These are phyloP conservation scores for Lampris incognitus DNA, from an alignment of 2,113 vertebrate species.

Conservation along the genomic window DNA sequence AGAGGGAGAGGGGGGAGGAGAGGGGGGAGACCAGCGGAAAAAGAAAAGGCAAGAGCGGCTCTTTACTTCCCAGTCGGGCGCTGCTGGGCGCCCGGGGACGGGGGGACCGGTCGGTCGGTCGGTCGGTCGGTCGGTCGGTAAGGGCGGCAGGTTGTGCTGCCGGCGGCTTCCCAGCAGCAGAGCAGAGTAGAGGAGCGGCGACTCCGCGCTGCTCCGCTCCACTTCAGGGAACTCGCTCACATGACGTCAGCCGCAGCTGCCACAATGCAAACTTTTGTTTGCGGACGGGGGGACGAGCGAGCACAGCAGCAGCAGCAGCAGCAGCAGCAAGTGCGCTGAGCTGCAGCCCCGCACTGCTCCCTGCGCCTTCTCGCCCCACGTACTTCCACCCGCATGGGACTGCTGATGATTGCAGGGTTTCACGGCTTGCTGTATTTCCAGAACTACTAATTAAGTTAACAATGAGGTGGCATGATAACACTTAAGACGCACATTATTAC, in stretches of 20 bases:
- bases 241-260: slow-evolving; percentile 87
- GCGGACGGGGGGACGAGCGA: too few species aligned
- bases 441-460: too few species aligned
- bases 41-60: slow-evolving; percentile 13
- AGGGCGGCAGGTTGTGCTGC: slow-evolving; percentile 41
- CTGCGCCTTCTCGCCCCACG: too few species aligned
- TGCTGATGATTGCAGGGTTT: too few species aligned
- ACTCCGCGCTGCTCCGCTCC: slow-evolving; percentile 79
- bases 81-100: slow-evolving; percentile 35
- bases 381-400: too few species aligned
- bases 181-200: slow-evolving; percentile 59
- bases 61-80: slow-evolving; percentile 51
- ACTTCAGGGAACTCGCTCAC: slow-evolving; percentile 78
- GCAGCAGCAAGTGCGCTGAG: slow-evolving; percentile 5
- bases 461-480: too few species aligned
- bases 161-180: slow-evolving; percentile 68
- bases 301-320: neutral
- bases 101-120: slow-evolving; percentile 40
- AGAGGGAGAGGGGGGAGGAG: too few species aligned
- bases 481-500: too few species aligned
- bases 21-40: neutral
- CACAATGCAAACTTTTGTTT: slow-evolving; percentile 81
- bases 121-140: slow-evolving; percentile 44
- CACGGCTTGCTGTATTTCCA: too few species aligned
- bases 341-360: neutral